A percentile compares a stretch with the other conserved stretches of the same genome.
phyloP scores from a whole-genome alignment of 1,140 invertebrate genomes.

The Drosophila carrolli region DNA sequence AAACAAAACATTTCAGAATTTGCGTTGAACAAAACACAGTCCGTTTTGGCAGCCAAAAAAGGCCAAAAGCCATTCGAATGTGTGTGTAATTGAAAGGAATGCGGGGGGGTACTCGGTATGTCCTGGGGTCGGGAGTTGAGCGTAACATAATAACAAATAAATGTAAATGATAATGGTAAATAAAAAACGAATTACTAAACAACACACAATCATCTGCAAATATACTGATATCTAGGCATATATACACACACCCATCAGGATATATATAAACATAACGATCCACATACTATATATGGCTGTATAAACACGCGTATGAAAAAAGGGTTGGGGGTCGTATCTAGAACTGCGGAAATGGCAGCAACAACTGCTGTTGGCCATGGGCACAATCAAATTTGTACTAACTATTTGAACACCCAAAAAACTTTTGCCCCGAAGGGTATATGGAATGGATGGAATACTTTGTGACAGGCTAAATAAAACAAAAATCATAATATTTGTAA shows the following conservation, averaged over 20 bases:
- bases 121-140: constrained; percentile 12
- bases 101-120: background rate
- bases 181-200: constrained; percentile 83
- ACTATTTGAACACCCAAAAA: constrained; percentile 39
- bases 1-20: constrained; percentile 68
- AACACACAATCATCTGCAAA: constrained; percentile 70
- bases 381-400: constrained; percentile 52
- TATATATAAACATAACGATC: constrained; percentile 34
- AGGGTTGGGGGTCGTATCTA: constrained; percentile 30
- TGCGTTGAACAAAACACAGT: constrained; percentile 51
- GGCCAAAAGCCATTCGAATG: constrained; percentile 37
- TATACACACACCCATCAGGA: constrained; percentile 9
- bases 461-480: background rate
- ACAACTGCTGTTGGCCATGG: constrained; percentile 36
- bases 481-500: background rate
- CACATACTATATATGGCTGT: constrained; percentile 22
- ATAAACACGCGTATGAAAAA: constrained; percentile 41
- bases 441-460: background rate
- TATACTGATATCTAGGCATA: constrained; percentile 33
- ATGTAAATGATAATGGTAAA: constrained; percentile 83
- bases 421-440: constrained; percentile 14
- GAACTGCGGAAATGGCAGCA: constrained; percentile 31
- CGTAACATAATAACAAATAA: constrained; percentile 81
- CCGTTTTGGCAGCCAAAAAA: constrained; percentile 40
- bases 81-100: constrained; percentile 29